These are phyloP conservation scores for Ptychadena robeensis DNA, from an alignment of 2,797 vertebrate genomes.

Conservation along the genomic window DNA sequence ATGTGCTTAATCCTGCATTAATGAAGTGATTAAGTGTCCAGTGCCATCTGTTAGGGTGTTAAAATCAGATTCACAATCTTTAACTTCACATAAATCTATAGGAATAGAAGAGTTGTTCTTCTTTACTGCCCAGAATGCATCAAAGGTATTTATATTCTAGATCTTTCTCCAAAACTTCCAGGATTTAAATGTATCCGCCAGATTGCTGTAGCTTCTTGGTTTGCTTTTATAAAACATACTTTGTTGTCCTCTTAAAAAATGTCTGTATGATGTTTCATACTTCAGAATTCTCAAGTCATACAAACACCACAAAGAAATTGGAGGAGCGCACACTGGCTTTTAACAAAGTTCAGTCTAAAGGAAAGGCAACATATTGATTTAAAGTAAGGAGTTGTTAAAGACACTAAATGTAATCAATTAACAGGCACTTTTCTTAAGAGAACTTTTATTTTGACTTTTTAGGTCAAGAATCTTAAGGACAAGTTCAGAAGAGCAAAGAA, in stretches of 20 bases:
- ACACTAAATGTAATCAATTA: neutral
- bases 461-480: no score
- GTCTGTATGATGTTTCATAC: no score
- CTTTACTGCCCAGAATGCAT: neutral
- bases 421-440: no score
- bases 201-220: neutral
- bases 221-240: neutral
- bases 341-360: neutral
- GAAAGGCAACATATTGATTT: neutral
- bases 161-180: neutral
- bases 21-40: constrained; percentile 53
- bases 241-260: neutral
- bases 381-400: neutral
- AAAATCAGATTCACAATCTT: constrained; percentile 37
- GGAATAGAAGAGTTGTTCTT: constrained; percentile 31
- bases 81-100: constrained; percentile 44
- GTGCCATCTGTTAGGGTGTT: constrained; percentile 51
- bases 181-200: neutral
- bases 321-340: neutral
- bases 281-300: neutral
- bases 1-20: constrained; percentile 51
- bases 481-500: no score
- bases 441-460: no score
- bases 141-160: constrained; percentile 16
- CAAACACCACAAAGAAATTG: neutral